Percentiles rank a stretch among this genome's conserved stretches.
These are phyloP conservation scores for Ligdia adustata DNA, from an alignment of 2,888 invertebrate species.

Conservation along the genomic window DNA sequence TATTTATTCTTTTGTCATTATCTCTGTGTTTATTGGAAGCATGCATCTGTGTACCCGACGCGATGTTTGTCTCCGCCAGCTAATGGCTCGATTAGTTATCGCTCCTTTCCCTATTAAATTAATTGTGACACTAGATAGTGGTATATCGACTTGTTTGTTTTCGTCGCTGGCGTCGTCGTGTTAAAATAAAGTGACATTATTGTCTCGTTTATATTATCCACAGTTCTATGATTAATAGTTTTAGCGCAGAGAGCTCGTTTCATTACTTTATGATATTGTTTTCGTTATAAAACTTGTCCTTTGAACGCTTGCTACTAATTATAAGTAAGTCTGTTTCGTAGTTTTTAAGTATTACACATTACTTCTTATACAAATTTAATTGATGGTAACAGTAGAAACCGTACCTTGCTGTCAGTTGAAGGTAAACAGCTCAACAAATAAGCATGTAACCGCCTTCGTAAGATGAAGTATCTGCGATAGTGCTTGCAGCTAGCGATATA, in stretches of 20 bases:
- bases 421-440: conserved; percentile 26
- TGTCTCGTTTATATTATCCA: conserved; percentile 11
- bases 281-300: conserved; percentile 5
- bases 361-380: conserved; percentile 1
- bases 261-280: conserved; percentile 16
- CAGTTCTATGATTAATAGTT: conserved; percentile 4
- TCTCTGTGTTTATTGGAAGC: conserved; percentile 32
- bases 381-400: conserved; percentile 9
- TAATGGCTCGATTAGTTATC: conserved; percentile 37
- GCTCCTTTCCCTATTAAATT: conserved; percentile 34
- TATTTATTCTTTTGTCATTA: conserved; percentile 34
- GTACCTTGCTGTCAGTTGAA: conserved; percentile 23
- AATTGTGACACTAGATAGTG: conserved; percentile 32
- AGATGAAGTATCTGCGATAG: conserved; percentile 12
- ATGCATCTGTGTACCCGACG: conserved; percentile 17
- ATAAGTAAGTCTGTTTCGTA: too few relatives aligned
- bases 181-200: conserved; percentile 34
- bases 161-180: conserved; percentile 36
- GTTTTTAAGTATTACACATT: too few relatives aligned
- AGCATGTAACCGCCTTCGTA: conserved; percentile 16
- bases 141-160: conserved; percentile 45
- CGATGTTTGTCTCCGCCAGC: conserved; percentile 31
- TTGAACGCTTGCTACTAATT: neutral
- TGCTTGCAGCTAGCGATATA: conserved; percentile 19
- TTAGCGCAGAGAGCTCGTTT: neutral